These are phyloP conservation scores for Drosophila ustulata DNA, from an alignment of 2,888 invertebrate species.

Conservation along the genomic window DNA sequence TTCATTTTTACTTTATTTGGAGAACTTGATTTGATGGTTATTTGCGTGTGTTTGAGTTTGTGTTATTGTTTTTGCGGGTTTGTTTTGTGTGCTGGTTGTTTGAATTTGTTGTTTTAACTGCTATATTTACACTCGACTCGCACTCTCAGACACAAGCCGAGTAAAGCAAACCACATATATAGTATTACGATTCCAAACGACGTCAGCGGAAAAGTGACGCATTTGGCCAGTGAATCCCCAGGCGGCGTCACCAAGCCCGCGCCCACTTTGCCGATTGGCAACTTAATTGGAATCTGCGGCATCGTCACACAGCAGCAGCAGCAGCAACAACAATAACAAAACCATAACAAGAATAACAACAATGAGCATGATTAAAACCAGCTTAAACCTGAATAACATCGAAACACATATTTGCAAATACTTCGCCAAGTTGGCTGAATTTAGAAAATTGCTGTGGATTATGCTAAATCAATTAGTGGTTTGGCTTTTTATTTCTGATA, in stretches of 20 bases:
- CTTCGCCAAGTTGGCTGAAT: not conserved
- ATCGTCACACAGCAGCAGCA: constrained; percentile 38
- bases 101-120: constrained; percentile 32
- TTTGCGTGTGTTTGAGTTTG: constrained; percentile 2
- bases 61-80: not conserved
- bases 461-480: constrained; percentile 26
- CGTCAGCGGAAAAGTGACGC: constrained; percentile 61
- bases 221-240: constrained; percentile 57
- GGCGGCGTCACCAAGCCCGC: constrained; percentile 58
- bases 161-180: constrained; percentile 20
- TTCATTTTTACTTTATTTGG: constrained; percentile 42
- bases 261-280: constrained; percentile 40
- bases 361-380: constrained; percentile 54
- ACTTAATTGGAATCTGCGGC: constrained; percentile 53
- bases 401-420: not conserved
- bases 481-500: not conserved
- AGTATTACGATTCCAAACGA: constrained; percentile 7
- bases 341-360: constrained; percentile 20
- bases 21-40: constrained; percentile 36
- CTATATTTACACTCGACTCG: constrained; percentile 37
- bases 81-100: constrained; percentile 31
- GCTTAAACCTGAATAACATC: constrained; percentile 60
- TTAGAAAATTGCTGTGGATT: not conserved
- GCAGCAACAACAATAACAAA: constrained; percentile 19
- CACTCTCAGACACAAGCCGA: constrained; percentile 27